Conservation (phyloP, 1,140 invertebrate genomes). For the Neotoxoptera formosana region DNA sequence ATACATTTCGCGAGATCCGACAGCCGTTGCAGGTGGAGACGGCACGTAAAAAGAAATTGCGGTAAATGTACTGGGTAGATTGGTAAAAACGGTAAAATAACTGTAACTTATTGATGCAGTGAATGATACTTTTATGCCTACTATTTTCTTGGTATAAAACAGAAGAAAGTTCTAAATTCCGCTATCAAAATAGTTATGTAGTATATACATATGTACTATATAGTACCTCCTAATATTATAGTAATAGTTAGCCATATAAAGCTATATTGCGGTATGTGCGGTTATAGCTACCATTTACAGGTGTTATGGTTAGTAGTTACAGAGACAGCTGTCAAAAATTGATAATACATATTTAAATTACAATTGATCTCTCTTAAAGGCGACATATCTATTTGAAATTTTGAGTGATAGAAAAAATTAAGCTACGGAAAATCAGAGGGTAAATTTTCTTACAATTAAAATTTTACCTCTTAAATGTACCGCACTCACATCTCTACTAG, state of each 20-base stretch:
- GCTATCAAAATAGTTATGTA: too few relatives aligned
- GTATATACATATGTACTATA: too few relatives aligned
- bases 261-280: background rate
- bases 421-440: background rate
- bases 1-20: too few relatives aligned
- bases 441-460: background rate
- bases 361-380: too few relatives aligned
- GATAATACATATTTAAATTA: background rate
- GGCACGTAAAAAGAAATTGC: background rate
- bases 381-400: background rate
- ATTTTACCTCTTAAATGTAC: background rate
- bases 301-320: background rate
- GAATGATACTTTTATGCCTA: background rate
- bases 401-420: background rate
- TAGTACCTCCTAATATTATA: too few relatives aligned
- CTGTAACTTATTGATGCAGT: background rate
- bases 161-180: too few relatives aligned
- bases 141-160: background rate
- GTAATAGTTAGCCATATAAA: background rate
- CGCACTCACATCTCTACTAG: background rate
- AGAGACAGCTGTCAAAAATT: background rate
- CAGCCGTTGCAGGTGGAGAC: background rate
- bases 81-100: background rate
- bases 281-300: background rate
- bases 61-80: background rate